Conservation (phyloP, 2,113 vertebrate genomes). For the Odobenus rosmarus region DNA sequence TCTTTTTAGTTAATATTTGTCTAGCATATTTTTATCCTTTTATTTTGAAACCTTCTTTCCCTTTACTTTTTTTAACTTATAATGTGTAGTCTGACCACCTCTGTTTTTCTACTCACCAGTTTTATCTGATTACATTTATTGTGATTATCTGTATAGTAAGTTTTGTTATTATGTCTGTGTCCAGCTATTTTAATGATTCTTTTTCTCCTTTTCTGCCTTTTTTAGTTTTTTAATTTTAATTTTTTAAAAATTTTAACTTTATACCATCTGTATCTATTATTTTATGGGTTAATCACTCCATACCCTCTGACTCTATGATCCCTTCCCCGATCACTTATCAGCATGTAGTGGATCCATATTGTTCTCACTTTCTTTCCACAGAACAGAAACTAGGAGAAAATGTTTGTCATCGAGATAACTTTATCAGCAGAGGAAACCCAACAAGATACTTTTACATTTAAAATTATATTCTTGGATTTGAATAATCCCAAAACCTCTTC, state of each 20-base stretch:
- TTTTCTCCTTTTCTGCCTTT: neutral
- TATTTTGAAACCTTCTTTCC: neutral
- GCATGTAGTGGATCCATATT: conserved; percentile 48
- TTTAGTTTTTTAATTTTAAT: neutral
- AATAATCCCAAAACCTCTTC: neutral
- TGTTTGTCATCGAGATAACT: neutral
- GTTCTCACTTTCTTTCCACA: neutral
- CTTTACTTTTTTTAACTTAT: neutral
- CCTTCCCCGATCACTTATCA: conserved; percentile 39
- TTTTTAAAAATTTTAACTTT: neutral
- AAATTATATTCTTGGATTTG: conserved; percentile 16
- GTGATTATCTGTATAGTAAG: neutral
- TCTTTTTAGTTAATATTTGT: neutral
- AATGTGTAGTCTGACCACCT: neutral
- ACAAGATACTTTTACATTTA: neutral
- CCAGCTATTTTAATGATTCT: neutral
- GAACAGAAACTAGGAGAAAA: neutral
- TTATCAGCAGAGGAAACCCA: neutral
- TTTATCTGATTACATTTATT: conserved; percentile 66
- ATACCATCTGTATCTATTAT: neutral
- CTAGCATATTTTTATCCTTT: neutral
- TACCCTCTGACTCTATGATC: neutral
- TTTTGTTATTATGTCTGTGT: neutral
- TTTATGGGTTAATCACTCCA: neutral
- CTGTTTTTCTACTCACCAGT: neutral